These are phyloP conservation scores for Ylistrum balloti DNA, from an alignment of 1,140 invertebrate species.

Conservation along the genomic window DNA sequence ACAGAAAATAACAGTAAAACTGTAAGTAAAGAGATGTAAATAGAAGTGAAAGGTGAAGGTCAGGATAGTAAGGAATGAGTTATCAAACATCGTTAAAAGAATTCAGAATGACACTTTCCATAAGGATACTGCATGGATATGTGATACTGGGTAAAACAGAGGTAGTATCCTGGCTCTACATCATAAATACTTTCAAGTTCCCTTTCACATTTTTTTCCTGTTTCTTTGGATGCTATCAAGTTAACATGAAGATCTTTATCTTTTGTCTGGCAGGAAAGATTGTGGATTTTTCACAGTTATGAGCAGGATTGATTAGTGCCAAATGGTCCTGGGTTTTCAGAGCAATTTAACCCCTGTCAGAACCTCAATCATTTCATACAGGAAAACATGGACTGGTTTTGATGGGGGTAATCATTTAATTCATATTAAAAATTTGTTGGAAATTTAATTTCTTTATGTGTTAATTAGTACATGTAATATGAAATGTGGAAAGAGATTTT, in stretches of 20 bases:
- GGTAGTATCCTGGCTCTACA: neutral
- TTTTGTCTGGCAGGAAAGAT: conserved; percentile 13
- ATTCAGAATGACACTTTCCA: conserved; percentile 2
- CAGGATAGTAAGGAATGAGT: neutral
- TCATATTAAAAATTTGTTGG: neutral
- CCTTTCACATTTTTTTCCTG: conserved; percentile 25
- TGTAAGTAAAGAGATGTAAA: neutral
- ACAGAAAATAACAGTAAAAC: no score
- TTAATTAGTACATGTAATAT: no score
- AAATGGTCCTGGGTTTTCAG: conserved; percentile 22
- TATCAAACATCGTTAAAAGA: neutral
- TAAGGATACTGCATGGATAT: neutral
- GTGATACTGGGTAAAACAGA: neutral
- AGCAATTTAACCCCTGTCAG: conserved; percentile 32
- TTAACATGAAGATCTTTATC: conserved; percentile 10
- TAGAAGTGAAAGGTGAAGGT: neutral
- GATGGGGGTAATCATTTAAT: neutral
- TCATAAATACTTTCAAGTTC: conserved; percentile 5
- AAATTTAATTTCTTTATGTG: neutral
- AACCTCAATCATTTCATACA: neutral
- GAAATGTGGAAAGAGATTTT: no score
- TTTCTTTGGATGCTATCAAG: conserved; percentile 3
- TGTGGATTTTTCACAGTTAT: conserved; percentile 35
- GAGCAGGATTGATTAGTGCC: conserved; percentile 37
- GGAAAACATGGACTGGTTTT: conserved; percentile 13